Percentiles rank a stretch among this genome's conserved stretches.
phyloP scores from a whole-genome alignment of 2,888 invertebrate genomes.

The Reticulitermes lucifugus region DNA sequence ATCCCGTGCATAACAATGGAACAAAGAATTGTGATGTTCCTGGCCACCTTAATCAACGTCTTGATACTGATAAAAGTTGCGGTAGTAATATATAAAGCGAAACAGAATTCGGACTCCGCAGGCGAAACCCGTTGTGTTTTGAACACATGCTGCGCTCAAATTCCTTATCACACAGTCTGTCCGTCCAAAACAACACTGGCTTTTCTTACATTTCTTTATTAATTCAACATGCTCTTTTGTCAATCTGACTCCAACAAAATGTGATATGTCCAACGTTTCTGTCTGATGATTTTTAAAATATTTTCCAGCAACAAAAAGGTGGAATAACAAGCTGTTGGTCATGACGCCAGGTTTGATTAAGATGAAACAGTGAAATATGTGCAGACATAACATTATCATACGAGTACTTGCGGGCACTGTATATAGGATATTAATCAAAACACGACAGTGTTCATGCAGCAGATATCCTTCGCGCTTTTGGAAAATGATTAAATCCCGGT shows the following conservation, averaged over 20 bases:
- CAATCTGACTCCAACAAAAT: slow-evolving; percentile 1
- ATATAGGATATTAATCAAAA: not conserved
- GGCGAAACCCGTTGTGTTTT: not conserved
- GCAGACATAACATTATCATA: not conserved
- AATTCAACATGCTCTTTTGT: not conserved
- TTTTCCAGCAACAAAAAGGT: not conserved
- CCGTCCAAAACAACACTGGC: not conserved
- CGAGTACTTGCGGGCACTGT: not conserved
- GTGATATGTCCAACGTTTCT: not conserved
- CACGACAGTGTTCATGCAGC: not conserved
- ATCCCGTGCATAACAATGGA: no score
- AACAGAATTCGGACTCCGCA: not conserved
- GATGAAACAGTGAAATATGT: not conserved
- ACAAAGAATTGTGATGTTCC: no score
- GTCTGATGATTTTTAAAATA: not conserved
- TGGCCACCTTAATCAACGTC: slow-evolving; percentile 10
- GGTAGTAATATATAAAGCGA: not conserved
- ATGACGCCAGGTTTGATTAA: not conserved
- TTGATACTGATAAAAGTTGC: not conserved
- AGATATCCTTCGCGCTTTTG: not conserved
- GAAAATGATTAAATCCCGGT: no score
- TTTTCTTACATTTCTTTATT: slow-evolving; percentile 10
- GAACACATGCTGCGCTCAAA: not conserved
- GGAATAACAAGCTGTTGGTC: not conserved
- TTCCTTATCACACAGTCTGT: not conserved